A percentile compares a stretch with the other conserved stretches of the same genome.
These are phyloP conservation scores for Melolontha melolontha DNA, from an alignment of 2,888 invertebrate species.

Conservation along the genomic window DNA sequence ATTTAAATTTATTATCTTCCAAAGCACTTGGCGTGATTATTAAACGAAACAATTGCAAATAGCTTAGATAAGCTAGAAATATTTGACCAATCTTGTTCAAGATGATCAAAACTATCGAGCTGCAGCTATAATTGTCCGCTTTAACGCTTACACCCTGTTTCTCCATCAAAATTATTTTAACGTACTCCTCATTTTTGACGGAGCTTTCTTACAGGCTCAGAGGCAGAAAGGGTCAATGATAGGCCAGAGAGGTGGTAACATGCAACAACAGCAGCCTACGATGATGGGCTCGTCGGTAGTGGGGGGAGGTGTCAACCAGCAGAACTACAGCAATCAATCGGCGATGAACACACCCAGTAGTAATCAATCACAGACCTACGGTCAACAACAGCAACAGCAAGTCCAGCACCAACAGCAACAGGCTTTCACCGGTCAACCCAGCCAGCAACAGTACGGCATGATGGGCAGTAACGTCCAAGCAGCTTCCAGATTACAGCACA, in stretches of 20 bases:
- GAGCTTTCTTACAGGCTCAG: conserved; percentile 64
- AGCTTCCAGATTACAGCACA: conserved; percentile 59
- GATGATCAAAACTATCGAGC: too few species aligned
- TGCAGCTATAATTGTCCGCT: too few species aligned
- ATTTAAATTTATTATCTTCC: too few species aligned
- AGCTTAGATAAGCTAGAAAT: too few species aligned
- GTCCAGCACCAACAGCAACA: conserved; percentile 52
- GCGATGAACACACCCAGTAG: conserved; percentile 49
- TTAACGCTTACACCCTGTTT: neutral
- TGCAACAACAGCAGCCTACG: conserved; percentile 54
- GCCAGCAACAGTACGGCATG: conserved; percentile 39
- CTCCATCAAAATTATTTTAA: neutral
- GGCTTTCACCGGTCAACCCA: conserved; percentile 36
- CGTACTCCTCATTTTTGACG: conserved; percentile 16
- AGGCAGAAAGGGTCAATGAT: conserved; percentile 73
- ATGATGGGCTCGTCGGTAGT: neutral
- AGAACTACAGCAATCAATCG: conserved; percentile 48
- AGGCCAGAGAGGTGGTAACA: conserved; percentile 68
- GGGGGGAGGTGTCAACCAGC: conserved; percentile 50
- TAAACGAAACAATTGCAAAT: too few species aligned
- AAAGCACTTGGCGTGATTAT: too few species aligned
- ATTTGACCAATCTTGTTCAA: too few species aligned
- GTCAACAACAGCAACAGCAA: conserved; percentile 49
- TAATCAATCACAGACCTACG: conserved; percentile 47
- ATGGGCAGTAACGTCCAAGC: conserved; percentile 46